phyloP scores from a whole-genome alignment of 2,113 vertebrate species.

The Vulpes ferrilata region DNA sequence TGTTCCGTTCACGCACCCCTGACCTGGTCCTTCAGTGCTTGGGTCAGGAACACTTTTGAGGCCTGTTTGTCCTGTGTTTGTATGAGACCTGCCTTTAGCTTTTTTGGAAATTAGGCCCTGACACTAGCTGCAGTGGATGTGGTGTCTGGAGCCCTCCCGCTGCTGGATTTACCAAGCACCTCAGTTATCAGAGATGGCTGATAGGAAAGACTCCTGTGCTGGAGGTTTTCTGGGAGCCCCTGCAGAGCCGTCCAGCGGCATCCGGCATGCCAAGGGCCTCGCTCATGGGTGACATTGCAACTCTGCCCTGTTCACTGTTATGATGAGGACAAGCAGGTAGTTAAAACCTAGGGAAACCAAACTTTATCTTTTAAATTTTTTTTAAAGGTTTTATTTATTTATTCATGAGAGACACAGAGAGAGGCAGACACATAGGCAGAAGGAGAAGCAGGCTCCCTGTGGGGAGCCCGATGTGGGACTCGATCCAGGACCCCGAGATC shows the following conservation, averaged over 20 bases:
- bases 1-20: too few relatives aligned
- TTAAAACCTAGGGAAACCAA: not conserved
- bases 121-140: not conserved
- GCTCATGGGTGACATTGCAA: accelerated
- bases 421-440: too few relatives aligned
- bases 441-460: too few relatives aligned
- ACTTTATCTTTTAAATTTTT: too few relatives aligned
- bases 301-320: not conserved
- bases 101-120: too few relatives aligned
- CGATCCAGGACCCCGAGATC: too few relatives aligned
- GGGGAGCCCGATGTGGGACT: too few relatives aligned
- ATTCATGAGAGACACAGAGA: too few relatives aligned
- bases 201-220: not conserved
- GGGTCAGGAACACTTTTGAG: not conserved
- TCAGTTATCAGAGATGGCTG: accelerated
- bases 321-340: accelerated
- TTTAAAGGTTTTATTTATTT: too few relatives aligned
- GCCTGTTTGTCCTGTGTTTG: accelerated
- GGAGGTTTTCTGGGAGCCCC: too few relatives aligned
- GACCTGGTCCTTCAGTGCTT: accelerated
- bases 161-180: not conserved
- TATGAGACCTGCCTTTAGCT: not conserved
- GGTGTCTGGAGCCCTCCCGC: accelerated
- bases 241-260: accelerated
- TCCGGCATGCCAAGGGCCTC: not conserved